Base-by-base conservation (phyloP, 30 jellyfish, hydroid and myxozoan genomes). In the Chrysaora quinquecirrha region DNA sequence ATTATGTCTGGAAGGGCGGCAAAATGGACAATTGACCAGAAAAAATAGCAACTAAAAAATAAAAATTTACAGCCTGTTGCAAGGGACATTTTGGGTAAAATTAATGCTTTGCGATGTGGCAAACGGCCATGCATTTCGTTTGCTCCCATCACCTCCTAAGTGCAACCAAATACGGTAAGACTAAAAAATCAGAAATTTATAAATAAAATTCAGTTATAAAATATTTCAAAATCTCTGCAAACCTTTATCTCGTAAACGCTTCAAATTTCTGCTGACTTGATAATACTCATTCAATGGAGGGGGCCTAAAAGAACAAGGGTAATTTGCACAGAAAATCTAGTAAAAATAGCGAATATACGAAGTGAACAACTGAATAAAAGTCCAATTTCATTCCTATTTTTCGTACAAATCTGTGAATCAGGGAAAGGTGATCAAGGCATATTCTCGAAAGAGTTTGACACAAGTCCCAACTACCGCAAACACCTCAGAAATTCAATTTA, bases 251-350 rank as follows among this genome's bases (percentile, higher is more conserved):
- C 83, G 82, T 19, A 80, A 50, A 20, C 90, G 83, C 56, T 52
- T 72, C 38, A 89, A 68, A 52, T 89, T 74, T 34, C 94, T 80
- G 33, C 87, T 89, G 30, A 63, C 22, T 49, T 64, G 74, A 22
- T 76, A 79, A 67, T 89, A 89, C 14, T 72, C 97, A 35, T 75
- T 89, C 83, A 89, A 49, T 20, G 87, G 82, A 16, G 67, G 90
- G 12, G 43, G 78, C 48, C 88, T 76, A 30, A 1, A 34, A 54
- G 3, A 29, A 70, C 14, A 19, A 11, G 25, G 25, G n/a, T n/a
- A n/a, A n/a, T n/a, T n/a, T n/a, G n/a, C n/a, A n/a, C n/a, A n/a
- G n/a, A n/a, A n/a, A n/a, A n/a, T n/a, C n/a, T n/a, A n/a, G n/a
- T n/a, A n/a, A n/a, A n/a, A n/a, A n/a, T n/a, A n/a, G n/a, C n/a